Base-by-base conservation (phyloP, 2,888 invertebrate genomes). In the Latheticus oryzae region DNA sequence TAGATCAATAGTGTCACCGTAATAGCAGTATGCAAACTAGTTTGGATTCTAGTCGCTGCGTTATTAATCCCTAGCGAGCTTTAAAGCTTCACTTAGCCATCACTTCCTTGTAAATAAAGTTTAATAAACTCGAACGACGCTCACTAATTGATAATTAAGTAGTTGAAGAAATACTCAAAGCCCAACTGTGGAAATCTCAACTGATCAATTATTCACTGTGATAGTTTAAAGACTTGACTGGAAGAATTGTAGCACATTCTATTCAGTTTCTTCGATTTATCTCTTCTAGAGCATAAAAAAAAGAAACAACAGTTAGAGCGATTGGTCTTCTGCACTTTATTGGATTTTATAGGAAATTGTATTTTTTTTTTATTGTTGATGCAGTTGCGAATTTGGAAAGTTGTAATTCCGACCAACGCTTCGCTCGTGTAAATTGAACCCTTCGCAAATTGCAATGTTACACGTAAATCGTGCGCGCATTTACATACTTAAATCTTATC, bases 61-160 rank as follows among this genome's bases (percentile, higher is more conserved):
- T 52, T 54, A 55, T 55, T 48, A 47, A 47, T 30, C 55, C 45
- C 55, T 11, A 9, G 47, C 21, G 55, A 38, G 47, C 48, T 32
- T 17, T 55, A 55, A 56, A 48, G 50, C 50, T 32, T 38, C 56
- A 47, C 55, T 55, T 55, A 47, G 30, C 17, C 37, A 8, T 3
- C 32, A 23, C 19, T 35, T 50, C 50, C 53, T 62, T 58, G 58
- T 64, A 62, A 64, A 64, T 64, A 64, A 56, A 62, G 50, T 59
- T 61, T 63, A 61, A 63, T 63, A 63, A 63, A 61, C 59, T 57
- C 50, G 61, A 58, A 63, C 47, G 48, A 59, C 54, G 42, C 60
- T 48, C 48, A 45, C 61, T 63, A 61, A 63, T 63, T 61, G 63
- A 63, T 63, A 59, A 63, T 63, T 63, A 63, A 63, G 58, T 51